Evolutionary conservation across 2,797 vertebrate species (phyloP).

Genomic region (Leontopithecus rosalia): DNA sequence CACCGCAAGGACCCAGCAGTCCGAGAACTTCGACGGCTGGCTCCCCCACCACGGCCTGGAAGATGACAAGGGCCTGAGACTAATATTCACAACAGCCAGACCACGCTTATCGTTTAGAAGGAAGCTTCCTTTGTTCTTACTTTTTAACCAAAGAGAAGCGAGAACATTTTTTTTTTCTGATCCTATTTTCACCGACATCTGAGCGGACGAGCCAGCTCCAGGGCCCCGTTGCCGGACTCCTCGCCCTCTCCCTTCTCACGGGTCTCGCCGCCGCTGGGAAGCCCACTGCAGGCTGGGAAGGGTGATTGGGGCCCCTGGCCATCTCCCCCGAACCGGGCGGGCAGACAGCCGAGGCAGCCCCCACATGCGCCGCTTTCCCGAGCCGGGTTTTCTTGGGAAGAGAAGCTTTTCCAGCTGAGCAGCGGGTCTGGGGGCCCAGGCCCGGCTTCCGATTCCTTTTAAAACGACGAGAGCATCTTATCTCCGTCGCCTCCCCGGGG

Average conservation of each 20-base stretch:
- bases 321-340: rapidly evolving
- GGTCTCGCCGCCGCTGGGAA: not conserved
- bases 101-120: not conserved
- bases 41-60: not conserved
- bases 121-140: conserved; percentile 49
- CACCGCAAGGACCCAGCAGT: not conserved
- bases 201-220: not conserved
- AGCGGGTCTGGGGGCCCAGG: not conserved
- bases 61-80: not conserved
- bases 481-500: conserved; percentile 42
- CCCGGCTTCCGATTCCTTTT: conserved; percentile 54
- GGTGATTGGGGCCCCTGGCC: not conserved
- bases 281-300: not conserved
- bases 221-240: not conserved
- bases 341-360: not conserved
- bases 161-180: not conserved
- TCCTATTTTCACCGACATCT: not conserved
- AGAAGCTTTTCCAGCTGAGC: not conserved
- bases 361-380: not conserved
- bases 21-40: not conserved
- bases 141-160: conserved; percentile 26
- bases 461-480: conserved; percentile 36
- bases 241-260: not conserved
- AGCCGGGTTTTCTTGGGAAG: conserved; percentile 24
- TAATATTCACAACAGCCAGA: not conserved